A percentile compares a stretch with the other conserved stretches of the same genome.
Evolutionary conservation across 2,888 invertebrate genomes (phyloP).

Genomic region (Boloria selene): DNA sequence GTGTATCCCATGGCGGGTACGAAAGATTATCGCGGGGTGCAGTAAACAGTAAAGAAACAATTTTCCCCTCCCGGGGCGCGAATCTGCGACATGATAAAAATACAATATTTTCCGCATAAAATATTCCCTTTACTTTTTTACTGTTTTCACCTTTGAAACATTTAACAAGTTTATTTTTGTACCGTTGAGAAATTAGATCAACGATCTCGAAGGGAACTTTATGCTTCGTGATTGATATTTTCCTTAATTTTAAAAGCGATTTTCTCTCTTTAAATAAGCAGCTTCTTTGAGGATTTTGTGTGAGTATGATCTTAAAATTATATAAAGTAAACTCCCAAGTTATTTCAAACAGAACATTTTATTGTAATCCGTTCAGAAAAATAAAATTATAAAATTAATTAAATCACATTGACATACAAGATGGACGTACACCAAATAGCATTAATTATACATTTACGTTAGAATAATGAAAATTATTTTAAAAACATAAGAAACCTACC

Average conservation of each 20-base stretch:
- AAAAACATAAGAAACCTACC: slow-evolving; percentile 63
- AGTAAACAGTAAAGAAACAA: slow-evolving; percentile 81
- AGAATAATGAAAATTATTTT: slow-evolving; percentile 66
- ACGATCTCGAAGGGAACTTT: slow-evolving; percentile 22
- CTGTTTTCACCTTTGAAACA: slow-evolving; percentile 43
- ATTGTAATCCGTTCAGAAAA: slow-evolving; percentile 81
- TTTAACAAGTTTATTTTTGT: slow-evolving; percentile 48
- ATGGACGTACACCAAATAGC: slow-evolving; percentile 81
- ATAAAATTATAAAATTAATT: slow-evolving; percentile 76
- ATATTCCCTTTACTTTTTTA: slow-evolving; percentile 40
- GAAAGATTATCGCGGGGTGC: slow-evolving; percentile 76
- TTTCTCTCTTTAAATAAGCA: slow-evolving; percentile 1
- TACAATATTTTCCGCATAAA: slow-evolving; percentile 57
- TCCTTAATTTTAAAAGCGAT: slow-evolving; percentile 10
- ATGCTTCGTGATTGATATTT: slow-evolving; percentile 13
- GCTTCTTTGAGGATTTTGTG: slow-evolving; percentile 15
- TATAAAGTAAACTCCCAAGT: slow-evolving; percentile 61
- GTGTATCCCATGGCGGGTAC: slow-evolving; percentile 34
- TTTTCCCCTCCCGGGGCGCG: slow-evolving; percentile 70
- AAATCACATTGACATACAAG: slow-evolving; percentile 81
- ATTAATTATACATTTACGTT: slow-evolving; percentile 73
- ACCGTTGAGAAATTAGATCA: slow-evolving; percentile 25
- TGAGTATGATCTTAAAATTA: slow-evolving; percentile 27
- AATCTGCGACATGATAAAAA: slow-evolving; percentile 75
- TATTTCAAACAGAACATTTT: slow-evolving; percentile 82